A percentile compares a stretch with the other conserved stretches of the same genome.
Conservation (phyloP, 2,113 vertebrate species). For the Aspiorhynchus laticeps region DNA sequence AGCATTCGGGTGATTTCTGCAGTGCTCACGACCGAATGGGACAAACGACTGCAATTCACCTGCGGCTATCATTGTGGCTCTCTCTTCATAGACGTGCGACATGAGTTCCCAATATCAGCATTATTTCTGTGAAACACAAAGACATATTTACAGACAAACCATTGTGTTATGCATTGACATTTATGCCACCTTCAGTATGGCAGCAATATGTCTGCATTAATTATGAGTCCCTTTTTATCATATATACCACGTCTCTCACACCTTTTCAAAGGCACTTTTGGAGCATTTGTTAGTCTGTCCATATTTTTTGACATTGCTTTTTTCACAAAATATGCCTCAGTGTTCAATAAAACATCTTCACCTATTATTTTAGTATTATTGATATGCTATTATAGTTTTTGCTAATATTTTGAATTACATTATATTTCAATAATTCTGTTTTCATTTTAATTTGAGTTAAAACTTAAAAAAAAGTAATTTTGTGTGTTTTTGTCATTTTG, state of each 20-base stretch:
- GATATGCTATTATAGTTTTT: background rate
- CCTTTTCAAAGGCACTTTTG: background rate
- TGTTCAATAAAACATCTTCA: background rate
- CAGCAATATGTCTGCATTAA: background rate
- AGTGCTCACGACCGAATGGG: slow-evolving; percentile 95
- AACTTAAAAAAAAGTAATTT: no score
- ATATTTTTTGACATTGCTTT: background rate
- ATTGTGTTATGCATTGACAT: background rate
- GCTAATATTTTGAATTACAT: background rate
- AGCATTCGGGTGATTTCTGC: slow-evolving; percentile 94
- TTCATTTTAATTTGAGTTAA: no score
- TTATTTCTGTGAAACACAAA: slow-evolving; percentile 85
- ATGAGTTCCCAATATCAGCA: slow-evolving; percentile 99
- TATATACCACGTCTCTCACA: background rate
- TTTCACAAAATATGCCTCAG: background rate
- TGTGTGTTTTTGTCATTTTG: no score
- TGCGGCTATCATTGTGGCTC: slow-evolving; percentile 98
- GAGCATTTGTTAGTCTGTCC: background rate
- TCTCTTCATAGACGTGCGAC: slow-evolving; percentile 99
- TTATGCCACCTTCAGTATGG: background rate
- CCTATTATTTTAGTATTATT: background rate
- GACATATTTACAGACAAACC: background rate
- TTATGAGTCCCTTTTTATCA: background rate
- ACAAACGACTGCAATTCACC: slow-evolving; percentile 98
- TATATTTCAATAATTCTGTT: background rate